These are phyloP conservation scores for Synanthedon vespiformis DNA, from an alignment of 2,888 invertebrate genomes.

Conservation along the genomic window DNA sequence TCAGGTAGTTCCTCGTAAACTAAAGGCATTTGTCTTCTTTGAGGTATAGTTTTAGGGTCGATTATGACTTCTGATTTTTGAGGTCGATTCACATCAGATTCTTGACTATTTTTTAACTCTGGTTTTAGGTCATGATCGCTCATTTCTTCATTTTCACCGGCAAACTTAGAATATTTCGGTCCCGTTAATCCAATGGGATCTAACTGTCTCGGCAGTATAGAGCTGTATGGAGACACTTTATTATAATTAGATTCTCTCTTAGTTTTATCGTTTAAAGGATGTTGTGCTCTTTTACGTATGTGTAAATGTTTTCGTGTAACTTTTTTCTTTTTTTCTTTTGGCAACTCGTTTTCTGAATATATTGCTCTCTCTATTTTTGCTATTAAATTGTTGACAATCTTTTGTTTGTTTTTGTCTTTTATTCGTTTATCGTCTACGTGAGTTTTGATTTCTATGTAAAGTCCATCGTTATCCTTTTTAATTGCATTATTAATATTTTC, in stretches of 20 bases:
- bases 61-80: slow-evolving; percentile 25
- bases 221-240: slow-evolving; percentile 13
- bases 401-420: slow-evolving; percentile 47
- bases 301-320: slow-evolving; percentile 22
- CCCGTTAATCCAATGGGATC: slow-evolving; percentile 33
- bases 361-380: slow-evolving; percentile 53
- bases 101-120: slow-evolving; percentile 27
- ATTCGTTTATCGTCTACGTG: slow-evolving; percentile 50
- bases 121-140: slow-evolving; percentile 17
- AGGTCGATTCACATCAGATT: slow-evolving; percentile 22
- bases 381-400: slow-evolving; percentile 38
- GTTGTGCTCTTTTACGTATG: slow-evolving; percentile 40
- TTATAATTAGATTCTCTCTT: slow-evolving; percentile 13
- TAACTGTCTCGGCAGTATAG: slow-evolving; percentile 25
- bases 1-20: slow-evolving; percentile 23
- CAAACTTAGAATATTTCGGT: neutral
- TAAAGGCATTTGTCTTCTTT: slow-evolving; percentile 44
- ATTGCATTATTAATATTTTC: slow-evolving; percentile 3
- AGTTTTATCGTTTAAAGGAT: slow-evolving; percentile 26
- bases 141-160: slow-evolving; percentile 1
- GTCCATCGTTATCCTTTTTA: slow-evolving; percentile 32
- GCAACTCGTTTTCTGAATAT: slow-evolving; percentile 20
- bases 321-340: slow-evolving; percentile 14
- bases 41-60: slow-evolving; percentile 37
- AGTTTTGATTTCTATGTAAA: slow-evolving; percentile 59